Evolutionary conservation across 2,888 invertebrate genomes (phyloP).

Genomic region (Noctuana brunneofusca): DNA sequence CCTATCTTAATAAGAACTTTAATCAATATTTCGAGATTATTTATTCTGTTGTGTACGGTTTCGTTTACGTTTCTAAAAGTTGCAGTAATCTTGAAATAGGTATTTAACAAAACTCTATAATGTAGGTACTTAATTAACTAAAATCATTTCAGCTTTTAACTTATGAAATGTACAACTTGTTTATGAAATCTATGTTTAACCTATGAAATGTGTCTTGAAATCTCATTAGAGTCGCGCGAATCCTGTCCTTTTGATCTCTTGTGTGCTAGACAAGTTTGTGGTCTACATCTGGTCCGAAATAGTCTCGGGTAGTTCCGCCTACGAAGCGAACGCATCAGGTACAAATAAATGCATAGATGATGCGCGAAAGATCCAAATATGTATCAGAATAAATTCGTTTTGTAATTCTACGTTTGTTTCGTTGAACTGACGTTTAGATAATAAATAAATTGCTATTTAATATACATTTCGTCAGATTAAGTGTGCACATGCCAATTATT

Average conservation of each 20-base stretch:
- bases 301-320: conserved; percentile 74
- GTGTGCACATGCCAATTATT: not conserved
- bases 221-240: conserved; percentile 40
- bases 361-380: conserved; percentile 13
- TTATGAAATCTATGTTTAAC: conserved; percentile 29
- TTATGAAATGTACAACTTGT: no score
- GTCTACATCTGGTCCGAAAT: conserved; percentile 75
- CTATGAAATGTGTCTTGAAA: conserved; percentile 28
- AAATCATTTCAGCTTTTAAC: no score
- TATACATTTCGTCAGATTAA: not conserved
- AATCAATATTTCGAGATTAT: no score
- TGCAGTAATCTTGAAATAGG: no score
- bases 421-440: not conserved
- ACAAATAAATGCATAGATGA: conserved; percentile 58
- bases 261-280: conserved; percentile 67
- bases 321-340: conserved; percentile 69
- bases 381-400: conserved; percentile 10
- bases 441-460: not conserved
- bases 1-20: no score
- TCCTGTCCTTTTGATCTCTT: conserved; percentile 75
- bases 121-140: not conserved
- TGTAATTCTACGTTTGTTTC: not conserved
- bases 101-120: not conserved
- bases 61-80: no score
- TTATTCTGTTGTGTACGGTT: no score